A percentile compares a stretch with the other conserved stretches of the same genome.
Conservation (phyloP, 2,797 vertebrate species). For the Sarcophilus harrisii region DNA sequence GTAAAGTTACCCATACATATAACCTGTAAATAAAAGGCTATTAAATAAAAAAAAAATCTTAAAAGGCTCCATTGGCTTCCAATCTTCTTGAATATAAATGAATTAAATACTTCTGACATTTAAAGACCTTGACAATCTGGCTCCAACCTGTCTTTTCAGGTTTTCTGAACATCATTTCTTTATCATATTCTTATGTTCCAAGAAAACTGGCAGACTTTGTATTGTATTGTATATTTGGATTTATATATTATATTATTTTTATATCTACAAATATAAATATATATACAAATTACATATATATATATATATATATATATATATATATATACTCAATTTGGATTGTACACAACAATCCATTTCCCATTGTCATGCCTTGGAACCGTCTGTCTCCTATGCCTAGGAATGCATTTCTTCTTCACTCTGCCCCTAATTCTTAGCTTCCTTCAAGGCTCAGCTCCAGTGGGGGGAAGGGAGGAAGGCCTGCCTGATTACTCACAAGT, state of each 20-base stretch:
- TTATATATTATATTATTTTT: too few relatives aligned
- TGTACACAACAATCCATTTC: neutral
- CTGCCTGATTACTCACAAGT: neutral
- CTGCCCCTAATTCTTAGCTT: neutral
- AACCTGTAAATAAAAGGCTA: too few relatives aligned
- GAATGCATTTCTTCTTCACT: neutral
- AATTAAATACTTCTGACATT: neutral
- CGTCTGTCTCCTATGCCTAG: neutral
- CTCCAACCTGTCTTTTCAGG: neutral
- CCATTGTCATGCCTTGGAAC: neutral
- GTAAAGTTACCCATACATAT: too few relatives aligned
- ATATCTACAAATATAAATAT: too few relatives aligned
- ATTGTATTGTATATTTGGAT: neutral
- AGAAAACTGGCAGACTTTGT: neutral
- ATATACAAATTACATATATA: too few relatives aligned
- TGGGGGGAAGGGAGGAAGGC: fast-evolving
- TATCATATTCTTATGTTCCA: neutral
- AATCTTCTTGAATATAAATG: neutral
- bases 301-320: too few relatives aligned
- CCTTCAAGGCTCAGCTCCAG: neutral
- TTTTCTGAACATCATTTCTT: neutral
- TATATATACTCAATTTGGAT: too few relatives aligned
- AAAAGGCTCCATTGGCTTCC: neutral
- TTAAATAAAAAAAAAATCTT: too few relatives aligned
- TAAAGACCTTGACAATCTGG: neutral